These are phyloP conservation scores for Natrix natrix DNA, from an alignment of 2,797 vertebrate genomes.

Conservation along the genomic window DNA sequence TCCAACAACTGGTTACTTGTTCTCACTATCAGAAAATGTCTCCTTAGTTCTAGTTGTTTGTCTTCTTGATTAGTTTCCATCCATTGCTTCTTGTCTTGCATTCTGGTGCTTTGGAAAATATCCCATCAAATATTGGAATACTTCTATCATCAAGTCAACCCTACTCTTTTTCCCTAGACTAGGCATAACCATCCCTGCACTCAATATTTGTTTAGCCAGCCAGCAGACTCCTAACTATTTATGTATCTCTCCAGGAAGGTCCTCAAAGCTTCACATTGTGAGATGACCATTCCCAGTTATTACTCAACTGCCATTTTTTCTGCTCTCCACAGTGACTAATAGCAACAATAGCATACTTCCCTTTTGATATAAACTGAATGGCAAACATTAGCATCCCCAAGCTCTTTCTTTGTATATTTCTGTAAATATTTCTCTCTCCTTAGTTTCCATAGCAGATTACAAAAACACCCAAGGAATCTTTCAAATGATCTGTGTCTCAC, in stretches of 20 bases:
- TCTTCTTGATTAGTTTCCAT: too few relatives aligned
- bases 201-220: background rate
- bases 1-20: too few relatives aligned
- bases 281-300: background rate
- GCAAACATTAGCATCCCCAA: background rate
- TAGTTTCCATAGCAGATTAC: background rate
- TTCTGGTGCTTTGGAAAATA: too few relatives aligned
- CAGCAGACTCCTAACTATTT: background rate
- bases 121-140: too few relatives aligned
- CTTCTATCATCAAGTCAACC: too few relatives aligned
- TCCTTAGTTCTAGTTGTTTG: too few relatives aligned
- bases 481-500: background rate
- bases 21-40: too few relatives aligned
- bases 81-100: too few relatives aligned
- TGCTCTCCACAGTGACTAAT: background rate
- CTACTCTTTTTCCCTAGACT: too few relatives aligned
- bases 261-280: background rate
- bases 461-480: background rate
- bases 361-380: background rate
- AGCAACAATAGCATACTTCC: background rate
- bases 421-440: background rate
- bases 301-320: background rate
- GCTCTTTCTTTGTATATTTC: background rate
- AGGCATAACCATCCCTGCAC: background rate
- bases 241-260: background rate